A percentile compares a stretch with the other conserved stretches of the same genome.
These are phyloP conservation scores for Pachyrhynchus sulphureomaculatus DNA, from an alignment of 1,140 invertebrate genomes.

Conservation along the genomic window DNA sequence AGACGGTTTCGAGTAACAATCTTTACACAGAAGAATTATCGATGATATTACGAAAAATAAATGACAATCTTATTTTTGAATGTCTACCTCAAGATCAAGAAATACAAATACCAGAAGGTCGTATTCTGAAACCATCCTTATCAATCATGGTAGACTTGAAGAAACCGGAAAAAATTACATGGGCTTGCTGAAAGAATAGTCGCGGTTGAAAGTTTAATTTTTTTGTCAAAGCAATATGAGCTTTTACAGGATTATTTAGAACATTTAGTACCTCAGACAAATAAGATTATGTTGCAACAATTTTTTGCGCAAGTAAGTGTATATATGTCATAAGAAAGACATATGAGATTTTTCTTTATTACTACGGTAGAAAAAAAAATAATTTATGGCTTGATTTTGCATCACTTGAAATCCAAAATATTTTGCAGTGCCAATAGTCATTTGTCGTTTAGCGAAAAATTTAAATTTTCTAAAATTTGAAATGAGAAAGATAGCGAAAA, in stretches of 20 bases:
- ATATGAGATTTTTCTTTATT: background rate
- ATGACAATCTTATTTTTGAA: constrained; percentile 56
- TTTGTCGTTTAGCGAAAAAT: too few relatives aligned
- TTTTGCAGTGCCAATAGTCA: too few relatives aligned
- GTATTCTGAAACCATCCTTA: constrained; percentile 63
- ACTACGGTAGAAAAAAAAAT: too few relatives aligned
- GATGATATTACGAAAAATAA: constrained; percentile 73
- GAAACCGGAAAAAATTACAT: constrained; percentile 71
- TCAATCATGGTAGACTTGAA: constrained; percentile 73
- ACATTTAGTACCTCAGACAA: constrained; percentile 64
- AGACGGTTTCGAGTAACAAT: constrained; percentile 56
- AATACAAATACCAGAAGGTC: constrained; percentile 47
- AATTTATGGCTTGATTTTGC: too few relatives aligned
- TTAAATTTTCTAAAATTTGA: too few relatives aligned
- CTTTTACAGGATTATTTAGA: constrained; percentile 80
- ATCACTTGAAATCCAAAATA: too few relatives aligned
- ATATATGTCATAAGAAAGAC: background rate
- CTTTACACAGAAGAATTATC: constrained; percentile 70
- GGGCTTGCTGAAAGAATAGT: constrained; percentile 85
- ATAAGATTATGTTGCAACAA: constrained; percentile 70
- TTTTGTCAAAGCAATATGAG: constrained; percentile 85
- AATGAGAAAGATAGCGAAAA: too few relatives aligned
- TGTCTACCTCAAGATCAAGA: constrained; percentile 38
- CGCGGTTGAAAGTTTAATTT: constrained; percentile 89
- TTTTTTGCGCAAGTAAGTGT: constrained; percentile 64